Evolutionary conservation across 2,888 invertebrate species (phyloP), one percentile per base, ranked within the genome.

Genomic region (Oligia fasciuncula): DNA sequence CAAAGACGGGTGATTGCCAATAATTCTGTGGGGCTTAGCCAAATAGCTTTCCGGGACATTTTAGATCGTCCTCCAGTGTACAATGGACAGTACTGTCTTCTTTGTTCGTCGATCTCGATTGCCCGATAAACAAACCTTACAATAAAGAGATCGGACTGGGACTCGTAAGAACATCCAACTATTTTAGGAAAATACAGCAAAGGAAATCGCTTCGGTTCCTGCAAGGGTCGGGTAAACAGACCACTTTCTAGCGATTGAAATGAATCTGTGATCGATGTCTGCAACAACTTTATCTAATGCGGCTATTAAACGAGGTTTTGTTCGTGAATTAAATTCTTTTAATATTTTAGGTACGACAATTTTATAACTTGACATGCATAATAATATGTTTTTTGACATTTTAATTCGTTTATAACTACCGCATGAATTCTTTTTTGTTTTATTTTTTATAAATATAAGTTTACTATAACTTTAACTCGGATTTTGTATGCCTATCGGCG

Each of bases 61-160:
- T 91, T 91, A 90, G 91, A 91, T 91, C 87, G 90, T 89, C 88
- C 89, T 89, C 89, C 73, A 80, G 88, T 87, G 88, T 88, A 90
- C 91, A 88, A 91, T 92, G 90, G 90, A 91, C 90, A 91, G 85
- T 87, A 84, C 90, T 87, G 78, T 85, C 86, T 85, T 91, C 92
- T 93, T 93, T 92, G 92, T 91, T 91, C 90, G 90, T 86, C 90
- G 91, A 92, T 92, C 91, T 91, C 91, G 90, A 92, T 91, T 85
- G 87, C 71, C 88, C 90, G 91, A 92, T 93, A 94, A 93, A 93
- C 92, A 94, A 92, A 92, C 92, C 90, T 87, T 92, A 87, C 90
- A 90, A 92, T 93, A 93, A 92, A 93, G 90, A 90, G 89, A 90
- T 91, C 88, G 91, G 86, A 88, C 84, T 83, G 92, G 93, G 92